Percentiles rank a stretch among this genome's conserved stretches.
These are phyloP conservation scores for Ophioderma brevispina DNA, from an alignment of 35 echinoderm and acorn worm species.

Conservation along the genomic window DNA sequence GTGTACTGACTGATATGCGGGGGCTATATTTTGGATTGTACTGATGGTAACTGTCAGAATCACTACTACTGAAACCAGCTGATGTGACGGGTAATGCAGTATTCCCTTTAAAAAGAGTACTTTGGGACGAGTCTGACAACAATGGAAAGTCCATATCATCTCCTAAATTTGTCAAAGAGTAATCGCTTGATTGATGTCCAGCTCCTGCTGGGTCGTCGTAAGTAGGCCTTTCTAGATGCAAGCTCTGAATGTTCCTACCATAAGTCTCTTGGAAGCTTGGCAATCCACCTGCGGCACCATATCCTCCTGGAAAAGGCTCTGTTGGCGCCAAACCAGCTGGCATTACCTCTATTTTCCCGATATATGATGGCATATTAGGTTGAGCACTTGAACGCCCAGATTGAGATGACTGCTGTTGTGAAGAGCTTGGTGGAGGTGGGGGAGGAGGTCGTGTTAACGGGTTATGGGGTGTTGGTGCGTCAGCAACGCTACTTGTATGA, in stretches of 20 bases:
- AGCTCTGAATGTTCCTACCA: slow-evolving; percentile 35
- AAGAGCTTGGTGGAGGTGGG: background rate
- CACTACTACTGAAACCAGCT: slow-evolving; percentile 27
- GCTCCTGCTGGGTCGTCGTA: slow-evolving; percentile 45
- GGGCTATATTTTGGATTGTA: slow-evolving; percentile 26
- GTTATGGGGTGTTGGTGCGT: background rate
- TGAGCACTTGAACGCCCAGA: background rate
- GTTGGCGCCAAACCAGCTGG: slow-evolving; percentile 35
- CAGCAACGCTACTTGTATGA: background rate
- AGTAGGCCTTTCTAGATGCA: slow-evolving; percentile 20
- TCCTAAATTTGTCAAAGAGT: slow-evolving; percentile 17
- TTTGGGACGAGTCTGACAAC: slow-evolving; percentile 50
- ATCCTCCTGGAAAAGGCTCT: slow-evolving; percentile 12
- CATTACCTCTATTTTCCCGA: slow-evolving; percentile 41
- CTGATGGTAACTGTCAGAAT: slow-evolving; percentile 35
- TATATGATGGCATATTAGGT: slow-evolving; percentile 27
- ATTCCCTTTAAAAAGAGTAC: slow-evolving; percentile 56
- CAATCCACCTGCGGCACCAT: slow-evolving; percentile 10
- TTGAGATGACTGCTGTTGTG: slow-evolving; percentile 6
- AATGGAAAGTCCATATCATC: slow-evolving; percentile 51
- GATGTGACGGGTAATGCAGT: slow-evolving; percentile 49
- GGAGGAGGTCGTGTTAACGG: slow-evolving; percentile 2
- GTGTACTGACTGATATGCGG: slow-evolving; percentile 30
- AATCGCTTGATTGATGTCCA: slow-evolving; percentile 45
- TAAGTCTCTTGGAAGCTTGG: slow-evolving; percentile 82